Base-by-base conservation (phyloP, 1,140 invertebrate genomes). In the Saccostrea glomerata region DNA sequence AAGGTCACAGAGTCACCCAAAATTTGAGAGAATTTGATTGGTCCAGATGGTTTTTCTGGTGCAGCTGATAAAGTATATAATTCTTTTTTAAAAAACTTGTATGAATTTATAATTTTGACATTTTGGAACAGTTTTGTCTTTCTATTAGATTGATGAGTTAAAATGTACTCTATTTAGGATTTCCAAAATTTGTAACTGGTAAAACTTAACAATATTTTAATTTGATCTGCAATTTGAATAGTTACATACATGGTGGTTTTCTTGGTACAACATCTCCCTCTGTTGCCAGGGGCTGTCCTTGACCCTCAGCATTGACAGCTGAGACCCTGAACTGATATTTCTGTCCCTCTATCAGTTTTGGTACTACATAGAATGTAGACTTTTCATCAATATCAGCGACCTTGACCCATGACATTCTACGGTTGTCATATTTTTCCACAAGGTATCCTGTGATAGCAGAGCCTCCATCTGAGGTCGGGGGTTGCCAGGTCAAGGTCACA, bases 381-480 rank as follows among this genome's bases (percentile, higher is more conserved):
- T 92, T 89, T 15, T 93, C 90, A n/a, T 98, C 98, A 93, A 98
- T 98, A 86, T 92, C 93, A 90, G 93, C 92, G 23, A 92, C 90
- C 73, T 92, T 90, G 2, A 89, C 87, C 95, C 94, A 95, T 73
- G 93, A 92, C n/a, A 91, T 94, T 56, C 98, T 98, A 88, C 98
- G 96, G 60, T 93, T 93, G 94, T 99, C 98, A 73, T 92, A 92
- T 23, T 98, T 99, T 94, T 99, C 98, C 47, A 99, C 97, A 36
- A 97, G 95, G 92, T 99, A 99, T 93, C 98, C 97, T 0, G 97
- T 97, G 30, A 99, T 97, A 12, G 98, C 98, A 94, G 98, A 97
- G 56, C 99, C 99, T 92, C 99, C 99, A 96, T 99, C 99, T 94
- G 99, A 98, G 93, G 99, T 98, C 63, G 99, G 99, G 93, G 98